Evolutionary conservation across 1,140 invertebrate genomes (phyloP), one percentile per base, ranked within the genome.

Genomic region (Drosophila melanica): DNA sequence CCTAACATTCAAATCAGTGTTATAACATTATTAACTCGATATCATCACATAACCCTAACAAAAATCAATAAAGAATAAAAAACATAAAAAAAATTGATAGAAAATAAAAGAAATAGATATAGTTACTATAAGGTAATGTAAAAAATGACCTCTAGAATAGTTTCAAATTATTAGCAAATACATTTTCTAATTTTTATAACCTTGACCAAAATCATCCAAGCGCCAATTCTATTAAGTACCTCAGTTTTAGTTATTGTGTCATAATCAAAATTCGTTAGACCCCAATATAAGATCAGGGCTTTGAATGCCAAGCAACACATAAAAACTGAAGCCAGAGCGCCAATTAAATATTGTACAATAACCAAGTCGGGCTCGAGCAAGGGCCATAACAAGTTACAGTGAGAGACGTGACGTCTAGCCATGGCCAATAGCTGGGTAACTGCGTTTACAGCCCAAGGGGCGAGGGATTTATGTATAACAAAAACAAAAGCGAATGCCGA

Each of bases 261-360:
- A 35, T 9, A 35, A 35, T 35, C 9, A 35, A 42, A 39, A 27
- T 27, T 35, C 42, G n/a, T 39, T 47, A 71, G 7, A 45, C 47
- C 12, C 53, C 48, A 47, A 73, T 73, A 41, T 47, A 48, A 42
- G 64, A 73, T 68, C 64, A 9, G 23, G 33, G 41, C 39, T 33
- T 35, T 11, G 39, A 59, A 68, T 79, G 68, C 59, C 63, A 67
- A 66, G 30, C 23, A 66, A 41, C 35, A 42, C 47, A 63, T 74
- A 64, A 74, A 77, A 68, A 23, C 37, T 44, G 50, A 41, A 39
- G n/a, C 33, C 27, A 7, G 3, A 35, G 30, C 42, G 14, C 23
- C 63, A 77, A 81, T 81, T 77, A 77, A 74, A 70, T 37, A 74
- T 77, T 77, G 16, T 77, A 72, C 75, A 82, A 82, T 72, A 55